Percentiles rank a stretch among this genome's conserved stretches.
Conservation (phyloP, 2,888 invertebrate genomes). For the Euspilapteryx auroguttella region DNA sequence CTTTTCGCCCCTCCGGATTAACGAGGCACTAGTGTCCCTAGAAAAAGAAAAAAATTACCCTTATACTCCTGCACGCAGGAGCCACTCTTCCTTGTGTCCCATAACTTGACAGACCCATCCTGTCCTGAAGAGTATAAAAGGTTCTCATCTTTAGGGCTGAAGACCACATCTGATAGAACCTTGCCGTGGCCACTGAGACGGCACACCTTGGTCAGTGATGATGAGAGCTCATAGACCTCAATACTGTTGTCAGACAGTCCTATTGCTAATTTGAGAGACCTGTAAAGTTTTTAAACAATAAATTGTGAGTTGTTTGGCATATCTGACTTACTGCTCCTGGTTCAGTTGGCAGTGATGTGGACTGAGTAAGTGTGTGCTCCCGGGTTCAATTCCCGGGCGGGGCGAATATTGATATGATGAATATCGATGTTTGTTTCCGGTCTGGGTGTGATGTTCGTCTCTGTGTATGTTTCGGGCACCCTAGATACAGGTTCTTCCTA, state of each 20-base stretch:
- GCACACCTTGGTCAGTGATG: conserved; percentile 26
- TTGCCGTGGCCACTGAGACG: conserved; percentile 44
- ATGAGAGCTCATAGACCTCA: conserved; percentile 33
- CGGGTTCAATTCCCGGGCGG: too few species aligned
- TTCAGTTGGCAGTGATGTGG: too few species aligned
- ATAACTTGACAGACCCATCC: conserved; percentile 62
- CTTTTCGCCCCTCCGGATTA: too few species aligned
- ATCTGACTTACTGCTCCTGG: too few species aligned
- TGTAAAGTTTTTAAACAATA: conserved; percentile 10
- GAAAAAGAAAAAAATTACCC: conserved; percentile 14
- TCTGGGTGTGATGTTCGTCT: too few species aligned
- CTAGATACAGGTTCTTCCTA: too few species aligned
- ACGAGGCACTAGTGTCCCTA: too few species aligned
- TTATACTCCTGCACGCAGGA: conserved; percentile 32
- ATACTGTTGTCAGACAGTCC: conserved; percentile 31
- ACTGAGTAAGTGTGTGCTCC: too few species aligned
- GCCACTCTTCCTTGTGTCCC: conserved; percentile 63
- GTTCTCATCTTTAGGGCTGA: conserved; percentile 57
- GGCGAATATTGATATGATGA: too few species aligned
- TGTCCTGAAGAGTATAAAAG: conserved; percentile 61
- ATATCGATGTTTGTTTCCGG: too few species aligned
- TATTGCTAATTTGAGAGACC: conserved; percentile 32
- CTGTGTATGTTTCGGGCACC: too few species aligned
- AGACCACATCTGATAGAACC: conserved; percentile 58
- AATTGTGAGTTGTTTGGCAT: background rate